Evolutionary conservation across 1,140 invertebrate genomes (phyloP), one percentile per base, ranked within the genome.

Genomic region (Lepidurus apus): DNA sequence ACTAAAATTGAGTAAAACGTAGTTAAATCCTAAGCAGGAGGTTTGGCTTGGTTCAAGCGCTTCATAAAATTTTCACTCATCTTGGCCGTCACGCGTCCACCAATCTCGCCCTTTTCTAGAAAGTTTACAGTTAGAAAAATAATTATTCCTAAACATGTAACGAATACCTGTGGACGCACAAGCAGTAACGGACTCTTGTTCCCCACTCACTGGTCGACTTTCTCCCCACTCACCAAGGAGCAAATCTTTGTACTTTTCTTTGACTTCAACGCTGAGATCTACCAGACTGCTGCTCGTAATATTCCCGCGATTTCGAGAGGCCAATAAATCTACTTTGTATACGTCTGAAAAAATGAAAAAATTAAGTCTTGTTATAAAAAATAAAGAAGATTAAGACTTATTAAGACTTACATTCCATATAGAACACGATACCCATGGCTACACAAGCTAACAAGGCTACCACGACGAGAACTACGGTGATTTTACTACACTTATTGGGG

Each of bases 321-420:
- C 13, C 53, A 65, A 7, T 3, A 65, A 65, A 13, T 65, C 53
- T 65, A n/a, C 53, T 21, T 65, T 65, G 13, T n/a, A 65, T 65
- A 65, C 21, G 21, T 65, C 53, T 65, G 53, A 7, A 3, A 7
- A 3, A 65, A 65, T 65, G 13, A 21, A 11, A 47, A 17, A 21
- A 65, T 5, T n/a, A n/a, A n/a, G n/a, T 13, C 21, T 21, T 9
- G 1, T n/a, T 21, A 13, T 1, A 65, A 65, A 65, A 17, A 65
- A 21, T n/a, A 17, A 65, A 5, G 47, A 65, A n/a, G 5, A 21
- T 65, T 65, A 65, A n/a, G 7, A 34, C 2, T 34, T 34, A 65
- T 17, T 65, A 1, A 43, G 75, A 11, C 34, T 77, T 77, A 77
- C 75, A 44, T 77, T 77, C 75, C 26, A 77, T 45, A 43, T 77